Percentiles rank a stretch among this genome's conserved stretches.
Evolutionary conservation across 2,113 vertebrate species (phyloP).

Genomic region (Ciconia boyciana): DNA sequence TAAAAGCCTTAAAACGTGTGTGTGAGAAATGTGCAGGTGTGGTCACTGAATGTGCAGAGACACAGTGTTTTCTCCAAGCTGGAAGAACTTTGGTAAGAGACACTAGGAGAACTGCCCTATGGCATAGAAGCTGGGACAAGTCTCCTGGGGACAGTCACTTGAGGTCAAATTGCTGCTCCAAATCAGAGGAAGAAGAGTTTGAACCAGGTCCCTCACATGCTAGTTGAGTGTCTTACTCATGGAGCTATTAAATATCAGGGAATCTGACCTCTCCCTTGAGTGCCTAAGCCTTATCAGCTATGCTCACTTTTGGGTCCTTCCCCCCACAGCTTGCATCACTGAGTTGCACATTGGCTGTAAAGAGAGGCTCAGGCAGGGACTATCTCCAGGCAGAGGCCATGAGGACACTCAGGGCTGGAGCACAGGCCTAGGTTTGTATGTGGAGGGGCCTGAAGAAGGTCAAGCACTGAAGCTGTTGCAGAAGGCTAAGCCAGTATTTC

Average conservation of each 20-base stretch:
- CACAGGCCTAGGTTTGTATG: rapidly evolving
- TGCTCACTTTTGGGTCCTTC: neutral
- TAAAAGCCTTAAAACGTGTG: rapidly evolving
- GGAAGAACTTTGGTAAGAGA: neutral
- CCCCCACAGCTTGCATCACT: neutral
- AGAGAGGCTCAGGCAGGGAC: neutral
- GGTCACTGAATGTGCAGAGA: neutral
- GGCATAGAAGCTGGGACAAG: neutral
- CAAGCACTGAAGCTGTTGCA: neutral
- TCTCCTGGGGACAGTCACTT: neutral
- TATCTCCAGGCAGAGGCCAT: neutral
- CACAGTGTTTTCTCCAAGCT: neutral
- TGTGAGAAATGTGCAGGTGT: neutral
- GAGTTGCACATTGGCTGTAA: rapidly evolving
- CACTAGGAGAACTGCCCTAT: neutral
- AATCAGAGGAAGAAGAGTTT: neutral
- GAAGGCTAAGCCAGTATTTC: neutral
- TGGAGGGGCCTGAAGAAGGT: neutral
- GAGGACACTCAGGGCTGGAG: rapidly evolving
- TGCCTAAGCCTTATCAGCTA: neutral
- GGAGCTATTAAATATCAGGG: neutral
- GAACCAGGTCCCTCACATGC: rapidly evolving
- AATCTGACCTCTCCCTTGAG: neutral
- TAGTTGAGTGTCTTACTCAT: neutral
- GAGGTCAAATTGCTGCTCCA: neutral